Conservation (phyloP, 23 tunicate species). For the Ciona savignyi region DNA sequence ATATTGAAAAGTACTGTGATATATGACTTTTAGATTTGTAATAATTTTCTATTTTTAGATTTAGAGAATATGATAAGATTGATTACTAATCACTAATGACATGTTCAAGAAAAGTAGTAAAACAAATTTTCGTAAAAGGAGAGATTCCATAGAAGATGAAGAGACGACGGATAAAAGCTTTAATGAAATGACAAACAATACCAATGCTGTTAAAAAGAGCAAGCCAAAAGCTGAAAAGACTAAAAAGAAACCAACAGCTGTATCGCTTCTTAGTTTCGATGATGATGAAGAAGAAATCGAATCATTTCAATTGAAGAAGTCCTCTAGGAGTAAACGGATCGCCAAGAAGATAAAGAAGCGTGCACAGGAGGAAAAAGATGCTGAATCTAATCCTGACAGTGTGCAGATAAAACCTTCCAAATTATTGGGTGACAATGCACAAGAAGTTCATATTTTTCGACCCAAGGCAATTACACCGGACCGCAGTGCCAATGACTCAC, state of each 20-base stretch:
- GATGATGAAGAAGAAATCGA: slow-evolving; percentile 54
- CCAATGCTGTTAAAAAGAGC: background rate
- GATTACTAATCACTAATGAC: background rate
- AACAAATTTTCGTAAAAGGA: slow-evolving; percentile 33
- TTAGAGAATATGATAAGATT: background rate
- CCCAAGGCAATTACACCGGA: slow-evolving; percentile 2
- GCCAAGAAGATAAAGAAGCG: slow-evolving; percentile 84
- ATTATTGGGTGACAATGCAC: background rate
- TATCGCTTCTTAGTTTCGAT: slow-evolving; percentile 77
- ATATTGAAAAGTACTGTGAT: background rate
- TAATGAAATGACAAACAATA: background rate
- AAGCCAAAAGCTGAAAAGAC: slow-evolving; percentile 31
- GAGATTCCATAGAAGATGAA: slow-evolving; percentile 33
- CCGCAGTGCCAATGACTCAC: slow-evolving; percentile 2
- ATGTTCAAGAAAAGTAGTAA: slow-evolving; percentile 63
- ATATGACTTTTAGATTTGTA: background rate
- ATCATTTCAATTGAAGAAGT: slow-evolving; percentile 61
- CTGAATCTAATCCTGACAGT: slow-evolving; percentile 5
- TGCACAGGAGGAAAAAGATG: slow-evolving; percentile 55
- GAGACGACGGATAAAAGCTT: slow-evolving; percentile 14
- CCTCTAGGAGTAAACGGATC: slow-evolving; percentile 77
- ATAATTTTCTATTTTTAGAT: background rate
- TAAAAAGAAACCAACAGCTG: slow-evolving; percentile 18
- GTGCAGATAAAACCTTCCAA: background rate
- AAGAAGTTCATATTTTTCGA: slow-evolving; percentile 30